These are phyloP conservation scores for Toxonevra muliebris DNA, from an alignment of 2,888 invertebrate genomes.

Conservation along the genomic window DNA sequence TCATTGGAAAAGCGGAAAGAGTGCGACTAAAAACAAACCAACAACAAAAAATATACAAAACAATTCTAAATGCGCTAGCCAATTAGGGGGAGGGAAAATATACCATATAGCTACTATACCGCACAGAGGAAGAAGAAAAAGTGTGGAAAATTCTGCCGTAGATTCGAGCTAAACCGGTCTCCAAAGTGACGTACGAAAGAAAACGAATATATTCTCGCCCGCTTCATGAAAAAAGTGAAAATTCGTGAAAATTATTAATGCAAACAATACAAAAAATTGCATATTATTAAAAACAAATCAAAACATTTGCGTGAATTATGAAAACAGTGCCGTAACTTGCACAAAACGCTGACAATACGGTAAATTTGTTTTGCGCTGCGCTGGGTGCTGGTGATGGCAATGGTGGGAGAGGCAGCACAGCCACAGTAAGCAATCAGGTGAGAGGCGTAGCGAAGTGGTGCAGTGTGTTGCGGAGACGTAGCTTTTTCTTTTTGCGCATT, in stretches of 20 bases:
- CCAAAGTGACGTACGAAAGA: too few relatives aligned
- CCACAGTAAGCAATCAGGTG: background rate
- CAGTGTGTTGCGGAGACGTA: background rate
- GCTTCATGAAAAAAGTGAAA: conserved; percentile 6
- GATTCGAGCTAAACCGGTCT: too few relatives aligned
- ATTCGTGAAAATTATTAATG: conserved; percentile 4
- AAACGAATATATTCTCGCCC: too few relatives aligned
- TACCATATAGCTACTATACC: background rate
- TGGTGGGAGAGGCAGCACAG: background rate
- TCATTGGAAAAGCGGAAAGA: too few relatives aligned
- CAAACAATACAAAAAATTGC: background rate
- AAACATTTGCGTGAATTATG: too few relatives aligned
- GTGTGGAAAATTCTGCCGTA: background rate
- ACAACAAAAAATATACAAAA: too few relatives aligned
- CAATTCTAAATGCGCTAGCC: too few relatives aligned
- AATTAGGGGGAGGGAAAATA: background rate
- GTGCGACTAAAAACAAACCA: too few relatives aligned
- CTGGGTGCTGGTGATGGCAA: background rate
- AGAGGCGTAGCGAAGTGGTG: background rate
- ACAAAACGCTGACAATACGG: conserved; percentile 29
- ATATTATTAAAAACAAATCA: conserved; percentile 8
- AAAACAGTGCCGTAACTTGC: conserved; percentile 9
- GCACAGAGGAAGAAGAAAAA: background rate
- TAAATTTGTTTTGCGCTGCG: conserved; percentile 14
- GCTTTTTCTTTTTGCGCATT: background rate